A percentile compares a stretch with the other conserved stretches of the same genome.
These are phyloP conservation scores for Trachelus troglodyta DNA, from an alignment of 2,888 invertebrate genomes.

Conservation along the genomic window DNA sequence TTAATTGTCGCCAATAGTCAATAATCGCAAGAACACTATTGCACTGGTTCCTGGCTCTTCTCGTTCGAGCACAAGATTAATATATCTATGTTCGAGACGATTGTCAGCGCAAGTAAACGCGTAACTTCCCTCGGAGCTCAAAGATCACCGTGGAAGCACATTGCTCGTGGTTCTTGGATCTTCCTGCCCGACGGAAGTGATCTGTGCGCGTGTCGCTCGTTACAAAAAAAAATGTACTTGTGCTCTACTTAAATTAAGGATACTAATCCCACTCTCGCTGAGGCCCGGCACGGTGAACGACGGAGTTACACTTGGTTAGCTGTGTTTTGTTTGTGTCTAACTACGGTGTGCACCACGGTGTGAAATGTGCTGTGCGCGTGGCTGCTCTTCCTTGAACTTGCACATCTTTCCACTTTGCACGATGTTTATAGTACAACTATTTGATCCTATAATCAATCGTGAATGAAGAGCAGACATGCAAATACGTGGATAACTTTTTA, in stretches of 20 bases:
- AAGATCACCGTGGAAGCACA: not conserved
- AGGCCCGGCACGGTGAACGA: slow-evolving; percentile 24
- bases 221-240: not conserved
- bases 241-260: not conserved
- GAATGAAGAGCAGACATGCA: not conserved
- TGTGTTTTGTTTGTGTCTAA: slow-evolving; percentile 46
- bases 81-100: not conserved
- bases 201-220: not conserved
- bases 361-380: slow-evolving; percentile 40
- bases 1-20: not conserved
- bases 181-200: not conserved
- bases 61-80: not conserved
- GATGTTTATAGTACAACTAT: not conserved
- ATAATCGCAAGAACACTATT: not conserved
- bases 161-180: not conserved
- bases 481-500: not conserved
- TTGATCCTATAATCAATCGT: not conserved
- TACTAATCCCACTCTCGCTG: slow-evolving; percentile 36
- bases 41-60: slow-evolving; percentile 6
- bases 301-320: slow-evolving; percentile 22
- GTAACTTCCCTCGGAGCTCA: too few species aligned
- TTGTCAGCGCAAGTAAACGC: too few species aligned
- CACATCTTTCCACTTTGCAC: not conserved
- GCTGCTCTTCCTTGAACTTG: slow-evolving; percentile 28
- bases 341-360: slow-evolving; percentile 40